Percentiles rank a stretch among this genome's conserved stretches.
phyloP scores from a whole-genome alignment of 2,797 vertebrate genomes.

The Galago senegalensis region DNA sequence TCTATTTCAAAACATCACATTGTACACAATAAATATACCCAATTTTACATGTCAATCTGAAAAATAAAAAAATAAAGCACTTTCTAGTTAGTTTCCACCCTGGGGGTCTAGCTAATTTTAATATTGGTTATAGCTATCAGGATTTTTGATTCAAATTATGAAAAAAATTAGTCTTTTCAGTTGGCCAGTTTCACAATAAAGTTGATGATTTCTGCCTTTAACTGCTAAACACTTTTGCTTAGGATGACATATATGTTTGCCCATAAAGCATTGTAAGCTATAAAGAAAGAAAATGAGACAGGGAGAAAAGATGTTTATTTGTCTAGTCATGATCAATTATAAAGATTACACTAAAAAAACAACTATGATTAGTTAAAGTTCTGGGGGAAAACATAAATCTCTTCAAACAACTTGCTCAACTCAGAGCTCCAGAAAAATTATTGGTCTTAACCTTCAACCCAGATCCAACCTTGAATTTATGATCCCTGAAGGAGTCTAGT shows the following conservation, averaged over 20 bases:
- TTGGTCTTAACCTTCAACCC: neutral
- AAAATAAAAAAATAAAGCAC: neutral
- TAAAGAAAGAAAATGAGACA: neutral
- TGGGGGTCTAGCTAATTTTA: neutral
- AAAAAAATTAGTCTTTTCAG: conserved; percentile 9
- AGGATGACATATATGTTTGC: neutral
- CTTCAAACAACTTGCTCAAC: neutral
- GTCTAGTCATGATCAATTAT: neutral
- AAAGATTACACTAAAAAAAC: conserved; percentile 20
- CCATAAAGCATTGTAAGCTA: neutral
- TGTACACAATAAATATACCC: neutral
- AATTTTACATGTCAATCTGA: neutral
- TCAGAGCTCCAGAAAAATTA: conserved; percentile 34
- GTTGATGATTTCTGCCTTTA: conserved; percentile 38
- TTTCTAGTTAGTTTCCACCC: conserved; percentile 1
- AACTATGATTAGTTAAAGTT: neutral
- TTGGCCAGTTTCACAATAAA: conserved; percentile 13
- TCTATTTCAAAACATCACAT: neutral
- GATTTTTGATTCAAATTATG: conserved; percentile 49
- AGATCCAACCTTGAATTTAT: conserved; percentile 23
- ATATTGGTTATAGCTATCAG: neutral
- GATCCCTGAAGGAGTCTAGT: neutral
- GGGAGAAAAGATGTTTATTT: neutral
- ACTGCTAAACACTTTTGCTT: conserved; percentile 2
- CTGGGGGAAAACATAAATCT: neutral